Base-by-base conservation (phyloP, 2,888 invertebrate genomes). In the Gibbula magus region DNA sequence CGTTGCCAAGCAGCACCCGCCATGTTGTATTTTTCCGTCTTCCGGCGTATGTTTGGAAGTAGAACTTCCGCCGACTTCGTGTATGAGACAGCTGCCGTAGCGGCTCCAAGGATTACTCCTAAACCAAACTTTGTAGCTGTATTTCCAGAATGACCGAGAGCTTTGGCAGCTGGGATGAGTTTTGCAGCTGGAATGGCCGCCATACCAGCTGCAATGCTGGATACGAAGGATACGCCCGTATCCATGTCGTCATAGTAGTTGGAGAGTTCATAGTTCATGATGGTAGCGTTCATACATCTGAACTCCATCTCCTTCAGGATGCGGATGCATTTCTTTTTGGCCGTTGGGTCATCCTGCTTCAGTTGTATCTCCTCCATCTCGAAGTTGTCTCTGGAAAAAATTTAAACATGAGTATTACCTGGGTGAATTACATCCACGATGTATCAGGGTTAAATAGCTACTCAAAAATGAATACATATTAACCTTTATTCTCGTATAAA, bases 281-380 rank as follows among this genome's bases (percentile, higher is more conserved):
- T 61, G 25, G 61, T 29, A 4, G 61, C 25, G 61, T 61, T 61
- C 61, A 61, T 61, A 32, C 61, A 61, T 25, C 61, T 25, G 61
- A 61, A 61, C 61, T 61, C 61, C 61, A 61, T 61, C 25, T 61
- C 61, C 22, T 25, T 61, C n/a, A 61, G 29, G n/a, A 61, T 61
- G 2, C 61, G 61, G 61, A 61, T 61, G n/a, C 61, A 61, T 8
- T 5, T 61, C 61, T 61, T 61, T 61, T 61, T 61, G 2, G 61
- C 61, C 1, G 61, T 61, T 22, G 25, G 25, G 29, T 61, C 61
- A 61, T 61, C 61, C n/a, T 61, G 61, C 13, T 25, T 61, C 29
- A 29, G 29, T 13, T 61, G 61, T 16, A 61, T 61, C 29, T 61
- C 61, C 29, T 61, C 61, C 10, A 25, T 22, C 29, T 61, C 61